phyloP scores from a whole-genome alignment of 2,888 invertebrate genomes.

The Platerodrilus igneus region DNA sequence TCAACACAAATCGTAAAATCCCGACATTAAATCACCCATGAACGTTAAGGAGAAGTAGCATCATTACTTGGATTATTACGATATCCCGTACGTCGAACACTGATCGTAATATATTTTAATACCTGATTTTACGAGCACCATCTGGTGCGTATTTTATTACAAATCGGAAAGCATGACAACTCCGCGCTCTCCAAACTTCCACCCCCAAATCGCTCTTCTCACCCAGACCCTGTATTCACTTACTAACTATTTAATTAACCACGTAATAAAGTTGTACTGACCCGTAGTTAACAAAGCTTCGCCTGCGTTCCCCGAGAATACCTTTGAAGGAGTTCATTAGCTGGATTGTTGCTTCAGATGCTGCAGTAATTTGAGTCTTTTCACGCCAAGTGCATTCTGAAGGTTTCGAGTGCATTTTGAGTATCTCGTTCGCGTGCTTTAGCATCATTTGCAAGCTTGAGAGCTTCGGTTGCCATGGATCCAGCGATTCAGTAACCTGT shows the following conservation, averaged over 20 bases:
- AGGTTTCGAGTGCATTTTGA: slow-evolving; percentile 20
- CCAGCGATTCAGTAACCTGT: slow-evolving; percentile 17
- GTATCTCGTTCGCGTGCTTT: slow-evolving; percentile 17
- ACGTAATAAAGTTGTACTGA: background rate
- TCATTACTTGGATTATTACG: slow-evolving; percentile 17
- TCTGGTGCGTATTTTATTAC: slow-evolving; percentile 9
- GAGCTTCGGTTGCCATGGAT: slow-evolving; percentile 18
- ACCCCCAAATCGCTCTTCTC: too few relatives aligned
- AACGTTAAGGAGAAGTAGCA: slow-evolving; percentile 18
- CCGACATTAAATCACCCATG: slow-evolving; percentile 15
- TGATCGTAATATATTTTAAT: slow-evolving; percentile 18
- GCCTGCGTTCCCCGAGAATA: slow-evolving; percentile 8
- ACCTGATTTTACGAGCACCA: slow-evolving; percentile 14
- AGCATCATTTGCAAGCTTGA: slow-evolving; percentile 10
- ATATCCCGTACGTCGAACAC: slow-evolving; percentile 13
- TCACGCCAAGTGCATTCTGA: slow-evolving; percentile 24
- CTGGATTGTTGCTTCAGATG: slow-evolving; percentile 27
- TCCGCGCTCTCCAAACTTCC: too few relatives aligned
- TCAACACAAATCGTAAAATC: slow-evolving; percentile 16
- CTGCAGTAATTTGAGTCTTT: slow-evolving; percentile 31
- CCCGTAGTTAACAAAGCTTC: background rate
- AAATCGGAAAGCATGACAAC: too few relatives aligned
- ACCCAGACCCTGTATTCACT: too few relatives aligned
- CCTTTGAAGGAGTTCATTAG: slow-evolving; percentile 32
- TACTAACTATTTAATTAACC: background rate